Evolutionary conservation across 2,797 vertebrate genomes (phyloP).

Genomic region (Streptopelia turtur): DNA sequence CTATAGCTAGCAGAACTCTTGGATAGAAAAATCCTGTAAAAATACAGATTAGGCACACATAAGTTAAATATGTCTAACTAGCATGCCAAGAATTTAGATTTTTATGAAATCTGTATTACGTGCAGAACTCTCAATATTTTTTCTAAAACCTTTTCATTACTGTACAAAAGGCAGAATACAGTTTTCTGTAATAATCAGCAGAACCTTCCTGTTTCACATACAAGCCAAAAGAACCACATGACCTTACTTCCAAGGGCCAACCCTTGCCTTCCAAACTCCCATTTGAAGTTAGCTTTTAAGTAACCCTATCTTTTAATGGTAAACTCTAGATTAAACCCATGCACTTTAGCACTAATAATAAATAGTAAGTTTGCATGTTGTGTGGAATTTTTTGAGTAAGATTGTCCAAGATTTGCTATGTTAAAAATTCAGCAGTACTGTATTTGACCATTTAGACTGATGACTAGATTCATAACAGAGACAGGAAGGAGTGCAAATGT

Average conservation of each 20-base stretch:
- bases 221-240: neutral
- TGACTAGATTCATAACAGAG: neutral
- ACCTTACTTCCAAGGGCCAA: neutral
- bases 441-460: neutral
- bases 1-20: constrained; percentile 32
- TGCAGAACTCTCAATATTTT: neutral
- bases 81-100: constrained; percentile 10
- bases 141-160: neutral
- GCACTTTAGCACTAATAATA: neutral
- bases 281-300: neutral
- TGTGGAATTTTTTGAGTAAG: neutral
- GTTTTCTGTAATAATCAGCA: constrained; percentile 20
- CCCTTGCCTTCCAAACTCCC: neutral
- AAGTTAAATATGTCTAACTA: constrained; percentile 28
- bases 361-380: neutral
- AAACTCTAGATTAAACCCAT: neutral
- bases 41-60: constrained; percentile 38
- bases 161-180: neutral
- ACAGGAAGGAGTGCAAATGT: neutral
- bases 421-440: neutral
- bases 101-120: constrained; percentile 43
- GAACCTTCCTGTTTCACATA: neutral
- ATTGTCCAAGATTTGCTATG: neutral
- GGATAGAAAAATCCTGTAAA: constrained; percentile 46
- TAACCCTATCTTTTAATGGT: neutral